Evolutionary conservation across 2,888 invertebrate genomes (phyloP).

Genomic region (Nebria salina): DNA sequence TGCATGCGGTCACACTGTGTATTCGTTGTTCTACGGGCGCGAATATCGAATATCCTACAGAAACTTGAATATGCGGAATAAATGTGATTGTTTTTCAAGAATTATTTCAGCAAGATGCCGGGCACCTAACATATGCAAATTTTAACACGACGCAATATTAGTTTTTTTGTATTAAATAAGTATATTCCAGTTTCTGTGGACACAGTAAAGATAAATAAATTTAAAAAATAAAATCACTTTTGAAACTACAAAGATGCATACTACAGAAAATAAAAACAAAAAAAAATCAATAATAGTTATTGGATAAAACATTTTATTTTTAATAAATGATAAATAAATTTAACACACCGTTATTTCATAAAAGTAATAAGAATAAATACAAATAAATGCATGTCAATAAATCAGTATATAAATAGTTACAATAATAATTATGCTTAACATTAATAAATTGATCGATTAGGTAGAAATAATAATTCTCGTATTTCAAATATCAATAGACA

Average conservation of each 20-base stretch:
- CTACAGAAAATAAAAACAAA: neutral
- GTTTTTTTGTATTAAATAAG: neutral
- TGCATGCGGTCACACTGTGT: constrained; percentile 42
- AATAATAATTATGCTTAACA: constrained; percentile 43
- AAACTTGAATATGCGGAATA: neutral
- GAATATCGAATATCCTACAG: neutral
- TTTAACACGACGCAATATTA: neutral
- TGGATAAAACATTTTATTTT: constrained; percentile 47
- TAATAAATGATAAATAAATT: constrained; percentile 48
- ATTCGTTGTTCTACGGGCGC: constrained; percentile 6
- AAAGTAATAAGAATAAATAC: constrained; percentile 46
- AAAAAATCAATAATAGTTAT: constrained; percentile 23
- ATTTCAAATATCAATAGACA: constrained; percentile 12
- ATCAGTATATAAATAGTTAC: constrained; percentile 46
- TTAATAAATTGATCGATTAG: constrained; percentile 36
- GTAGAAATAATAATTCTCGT: constrained; percentile 38
- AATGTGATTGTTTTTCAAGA: neutral
- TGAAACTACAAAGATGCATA: neutral
- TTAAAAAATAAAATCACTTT: neutral
- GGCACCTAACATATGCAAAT: too few relatives aligned
- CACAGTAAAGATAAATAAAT: neutral
- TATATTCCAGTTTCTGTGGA: neutral
- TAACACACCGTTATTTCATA: constrained; percentile 46
- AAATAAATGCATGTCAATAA: constrained; percentile 47
- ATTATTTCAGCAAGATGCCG: too few relatives aligned